phyloP scores from a whole-genome alignment of 2,113 vertebrate species.

The Zosterops pallidus region DNA sequence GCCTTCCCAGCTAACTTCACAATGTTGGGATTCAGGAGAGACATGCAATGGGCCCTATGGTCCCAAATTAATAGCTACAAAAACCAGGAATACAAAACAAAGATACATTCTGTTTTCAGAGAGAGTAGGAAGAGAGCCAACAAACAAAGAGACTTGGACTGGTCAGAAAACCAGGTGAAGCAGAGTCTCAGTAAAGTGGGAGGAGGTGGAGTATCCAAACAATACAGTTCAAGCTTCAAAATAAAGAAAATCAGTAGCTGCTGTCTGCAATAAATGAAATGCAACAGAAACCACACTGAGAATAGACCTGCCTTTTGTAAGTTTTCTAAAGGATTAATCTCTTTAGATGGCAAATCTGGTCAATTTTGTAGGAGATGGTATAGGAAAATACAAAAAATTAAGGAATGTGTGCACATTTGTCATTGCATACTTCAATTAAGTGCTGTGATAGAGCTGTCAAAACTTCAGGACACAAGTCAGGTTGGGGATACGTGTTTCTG shows the following conservation, averaged over 20 bases:
- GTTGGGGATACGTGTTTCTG: not conserved
- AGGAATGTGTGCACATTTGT: not conserved
- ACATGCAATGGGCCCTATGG: not conserved
- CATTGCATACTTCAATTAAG: not conserved
- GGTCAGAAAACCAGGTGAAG: not conserved
- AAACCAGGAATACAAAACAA: not conserved
- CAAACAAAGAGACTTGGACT: not conserved
- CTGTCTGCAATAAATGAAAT: not conserved
- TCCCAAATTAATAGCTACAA: not conserved
- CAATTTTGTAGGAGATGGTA: not conserved
- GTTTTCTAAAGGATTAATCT: not conserved
- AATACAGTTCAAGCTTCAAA: not conserved
- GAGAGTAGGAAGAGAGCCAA: not conserved
- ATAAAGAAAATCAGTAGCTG: not conserved
- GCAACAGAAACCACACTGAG: not conserved
- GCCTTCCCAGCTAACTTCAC: not conserved
- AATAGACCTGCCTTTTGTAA: not conserved
- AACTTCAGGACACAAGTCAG: not conserved
- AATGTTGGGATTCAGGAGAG: not conserved
- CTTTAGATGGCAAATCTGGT: not conserved
- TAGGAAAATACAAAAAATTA: not conserved
- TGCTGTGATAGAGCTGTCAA: not conserved
- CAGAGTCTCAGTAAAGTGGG: not conserved
- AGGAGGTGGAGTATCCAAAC: not conserved
- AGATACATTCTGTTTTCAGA: not conserved